phyloP scores from a whole-genome alignment of 2,888 invertebrate genomes.

The Eurois occulta region DNA sequence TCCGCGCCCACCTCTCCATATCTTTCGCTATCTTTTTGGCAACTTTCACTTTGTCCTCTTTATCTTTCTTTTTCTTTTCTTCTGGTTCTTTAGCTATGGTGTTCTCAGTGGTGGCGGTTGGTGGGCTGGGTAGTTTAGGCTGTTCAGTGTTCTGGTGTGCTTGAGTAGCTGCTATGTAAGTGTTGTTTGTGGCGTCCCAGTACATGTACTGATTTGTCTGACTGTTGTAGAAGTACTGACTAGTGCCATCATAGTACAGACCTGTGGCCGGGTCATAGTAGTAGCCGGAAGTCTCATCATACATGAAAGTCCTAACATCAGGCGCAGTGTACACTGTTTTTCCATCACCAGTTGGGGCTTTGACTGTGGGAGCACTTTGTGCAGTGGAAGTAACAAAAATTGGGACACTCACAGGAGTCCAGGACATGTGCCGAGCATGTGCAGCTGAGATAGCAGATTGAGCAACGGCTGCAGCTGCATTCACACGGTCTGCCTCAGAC shows the following conservation, averaged over 20 bases:
- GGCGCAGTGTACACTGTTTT: constrained; percentile 94
- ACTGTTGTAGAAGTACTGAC: constrained; percentile 99
- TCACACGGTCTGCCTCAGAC: constrained; percentile 93
- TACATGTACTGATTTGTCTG: constrained; percentile 97
- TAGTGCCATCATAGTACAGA: constrained; percentile 98
- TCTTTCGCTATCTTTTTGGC: constrained; percentile 99
- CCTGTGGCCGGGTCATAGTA: constrained; percentile 98
- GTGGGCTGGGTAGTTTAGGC: constrained; percentile 78
- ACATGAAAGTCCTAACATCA: constrained; percentile 97
- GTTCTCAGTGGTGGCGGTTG: constrained; percentile 77
- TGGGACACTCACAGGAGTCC: constrained; percentile 90
- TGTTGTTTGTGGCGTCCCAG: constrained; percentile 95
- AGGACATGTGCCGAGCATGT: constrained; percentile 86
- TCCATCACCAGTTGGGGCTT: constrained; percentile 91
- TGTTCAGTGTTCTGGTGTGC: constrained; percentile 82
- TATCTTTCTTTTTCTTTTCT: constrained; percentile 93
- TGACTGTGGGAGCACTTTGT: constrained; percentile 83
- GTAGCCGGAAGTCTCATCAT: constrained; percentile 98
- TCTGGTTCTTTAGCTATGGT: constrained; percentile 84
- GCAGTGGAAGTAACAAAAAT: constrained; percentile 83
- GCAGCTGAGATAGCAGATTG: constrained; percentile 94
- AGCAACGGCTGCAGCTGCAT: constrained; percentile 97
- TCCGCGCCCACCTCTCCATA: constrained; percentile 97
- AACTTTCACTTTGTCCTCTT: constrained; percentile 98
- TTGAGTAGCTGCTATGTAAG: constrained; percentile 90